Evolutionary conservation across 1,140 invertebrate species (phyloP), one percentile per base, ranked within the genome.

Genomic region (Brachionus calyciflorus): DNA sequence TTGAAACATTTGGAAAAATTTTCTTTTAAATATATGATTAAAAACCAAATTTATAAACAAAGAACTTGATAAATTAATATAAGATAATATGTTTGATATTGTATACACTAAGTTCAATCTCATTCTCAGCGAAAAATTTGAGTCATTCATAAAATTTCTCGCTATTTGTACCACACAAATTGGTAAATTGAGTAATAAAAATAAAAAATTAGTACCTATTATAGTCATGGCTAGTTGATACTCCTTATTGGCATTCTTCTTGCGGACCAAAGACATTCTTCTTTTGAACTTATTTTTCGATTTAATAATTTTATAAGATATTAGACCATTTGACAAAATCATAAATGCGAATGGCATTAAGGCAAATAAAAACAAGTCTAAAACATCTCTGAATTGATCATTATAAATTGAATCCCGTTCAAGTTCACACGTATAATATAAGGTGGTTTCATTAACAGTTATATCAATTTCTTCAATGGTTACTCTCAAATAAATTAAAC

Each of bases 31-130:
- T 9, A 65, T 65, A 14, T 65, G 60, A 44, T 65, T 65, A 65
- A 65, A 65, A 24, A 41, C 19, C 21, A 65, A 41, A 44, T 65
- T 65, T 30, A 65, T 65, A 26, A 44, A 65, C 40, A 65, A 24
- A 44, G 60, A 65, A 14, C 60, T 65, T 44, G 60, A 65, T 6
- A 65, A 65, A 65, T 65, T 65, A 21, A 65, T 65, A 65, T 65
- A 65, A 44, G 60, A 26, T 44, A 65, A 44, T 41, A 65, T 65
- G 24, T 65, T 65, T 0, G 37, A 19, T 12, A 65, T 46, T 26
- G 60, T 65, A 24, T 65, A 65, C 21, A 41, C 60, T 41, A 7
- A 24, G 26, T 17, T 60, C 30, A 14, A n/a, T 26, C 44, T 44
- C 60, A 46, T 10, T n/a, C n/a, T n/a, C n/a, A n/a, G n/a, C n/a